A percentile compares a stretch with the other conserved stretches of the same genome.
Conservation (phyloP, 2,113 vertebrate species). For the Pholis gunnellus region DNA sequence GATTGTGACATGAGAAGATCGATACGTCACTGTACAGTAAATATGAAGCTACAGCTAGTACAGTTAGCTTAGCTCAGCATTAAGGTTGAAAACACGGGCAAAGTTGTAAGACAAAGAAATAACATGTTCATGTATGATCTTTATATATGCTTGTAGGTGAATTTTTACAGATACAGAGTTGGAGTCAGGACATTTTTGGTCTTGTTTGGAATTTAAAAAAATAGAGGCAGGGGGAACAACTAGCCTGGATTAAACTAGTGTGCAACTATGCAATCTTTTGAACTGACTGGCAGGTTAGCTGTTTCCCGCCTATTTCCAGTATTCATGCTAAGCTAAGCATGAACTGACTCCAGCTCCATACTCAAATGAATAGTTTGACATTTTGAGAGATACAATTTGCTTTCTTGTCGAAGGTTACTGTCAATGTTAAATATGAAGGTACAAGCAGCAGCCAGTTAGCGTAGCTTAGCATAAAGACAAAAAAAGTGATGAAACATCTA, state of each 20-base stretch:
- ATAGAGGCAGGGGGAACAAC: background rate
- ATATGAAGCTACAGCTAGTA: background rate
- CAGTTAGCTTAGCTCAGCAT: background rate
- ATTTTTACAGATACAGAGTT: background rate
- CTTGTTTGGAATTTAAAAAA: background rate
- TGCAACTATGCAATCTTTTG: background rate
- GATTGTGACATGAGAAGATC: constrained; percentile 9
- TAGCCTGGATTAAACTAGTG: background rate
- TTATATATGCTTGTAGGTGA: background rate
- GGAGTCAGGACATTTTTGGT: background rate
- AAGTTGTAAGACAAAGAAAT: background rate
- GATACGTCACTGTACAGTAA: background rate
- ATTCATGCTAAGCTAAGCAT: background rate
- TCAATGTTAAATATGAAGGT: background rate
- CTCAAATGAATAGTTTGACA: background rate
- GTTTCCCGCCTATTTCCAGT: background rate
- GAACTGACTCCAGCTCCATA: background rate
- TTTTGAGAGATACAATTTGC: background rate
- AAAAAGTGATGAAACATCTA: background rate
- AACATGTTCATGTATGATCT: background rate
- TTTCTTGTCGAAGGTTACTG: background rate
- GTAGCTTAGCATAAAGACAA: background rate
- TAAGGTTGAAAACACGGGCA: background rate
- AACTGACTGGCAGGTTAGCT: background rate
- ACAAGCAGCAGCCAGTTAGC: background rate